These are phyloP conservation scores for Caranx ignobilis DNA, from an alignment of 2,113 vertebrate genomes.

Conservation along the genomic window DNA sequence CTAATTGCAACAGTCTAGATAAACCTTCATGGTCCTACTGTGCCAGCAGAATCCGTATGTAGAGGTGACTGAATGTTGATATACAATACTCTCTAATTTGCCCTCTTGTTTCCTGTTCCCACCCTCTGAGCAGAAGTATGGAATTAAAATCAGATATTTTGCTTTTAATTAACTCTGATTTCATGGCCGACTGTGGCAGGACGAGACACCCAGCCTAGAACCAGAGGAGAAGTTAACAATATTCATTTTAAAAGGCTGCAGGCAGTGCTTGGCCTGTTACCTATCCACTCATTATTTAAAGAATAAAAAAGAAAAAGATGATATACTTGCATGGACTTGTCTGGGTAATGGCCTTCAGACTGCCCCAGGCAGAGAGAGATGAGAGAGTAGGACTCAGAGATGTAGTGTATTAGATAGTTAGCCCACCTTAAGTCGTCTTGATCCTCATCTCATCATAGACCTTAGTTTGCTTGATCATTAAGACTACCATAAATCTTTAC, in stretches of 20 bases:
- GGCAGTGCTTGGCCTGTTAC: neutral
- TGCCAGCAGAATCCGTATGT: conserved; percentile 16
- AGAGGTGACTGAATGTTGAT: conserved; percentile 31
- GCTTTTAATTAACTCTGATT: conserved; percentile 18
- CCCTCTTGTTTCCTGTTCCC: conserved; percentile 1
- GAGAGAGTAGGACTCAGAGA: neutral
- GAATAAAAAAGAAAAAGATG: conserved; percentile 4
- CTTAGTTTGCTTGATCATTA: neutral
- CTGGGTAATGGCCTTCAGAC: conserved; percentile 4
- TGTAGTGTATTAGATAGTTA: neutral
- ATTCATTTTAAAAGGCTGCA: conserved; percentile 31
- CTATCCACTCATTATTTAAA: conserved; percentile 7
- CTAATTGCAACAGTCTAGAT: conserved; percentile 44
- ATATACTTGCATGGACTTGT: neutral
- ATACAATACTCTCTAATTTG: conserved; percentile 27
- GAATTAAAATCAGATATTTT: conserved; percentile 28
- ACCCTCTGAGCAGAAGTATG: conserved; percentile 9
- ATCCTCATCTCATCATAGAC: neutral
- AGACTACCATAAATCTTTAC: neutral
- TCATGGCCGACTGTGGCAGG: conserved; percentile 8
- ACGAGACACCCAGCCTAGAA: conserved; percentile 11
- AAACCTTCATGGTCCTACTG: conserved; percentile 12
- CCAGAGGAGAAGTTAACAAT: neutral
- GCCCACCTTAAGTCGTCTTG: neutral
- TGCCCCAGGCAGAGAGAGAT: conserved; percentile 6